These are phyloP conservation scores for Sitta europaea DNA, from an alignment of 2,113 vertebrate genomes.

Conservation along the genomic window DNA sequence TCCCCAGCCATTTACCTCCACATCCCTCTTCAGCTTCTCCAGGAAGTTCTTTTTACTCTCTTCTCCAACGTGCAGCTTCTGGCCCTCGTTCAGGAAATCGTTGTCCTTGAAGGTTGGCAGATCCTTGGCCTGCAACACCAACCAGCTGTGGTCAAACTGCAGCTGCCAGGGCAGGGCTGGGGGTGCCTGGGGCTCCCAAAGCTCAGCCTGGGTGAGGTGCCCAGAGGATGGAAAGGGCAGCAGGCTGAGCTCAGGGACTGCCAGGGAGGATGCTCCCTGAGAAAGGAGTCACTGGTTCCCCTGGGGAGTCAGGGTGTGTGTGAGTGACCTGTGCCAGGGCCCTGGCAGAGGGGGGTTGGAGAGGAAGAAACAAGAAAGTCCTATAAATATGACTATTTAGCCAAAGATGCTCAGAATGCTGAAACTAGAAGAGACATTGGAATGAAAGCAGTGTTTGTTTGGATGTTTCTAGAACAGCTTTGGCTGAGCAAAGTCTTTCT, in stretches of 20 bases:
- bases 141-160: not conserved
- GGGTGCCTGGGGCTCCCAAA: not conserved
- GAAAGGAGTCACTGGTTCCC: no score
- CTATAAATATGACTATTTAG: no score
- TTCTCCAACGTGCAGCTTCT: slow-evolving; percentile 90
- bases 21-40: slow-evolving; percentile 90
- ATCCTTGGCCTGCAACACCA: slow-evolving; percentile 84
- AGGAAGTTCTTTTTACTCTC: slow-evolving; percentile 94
- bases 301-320: no score
- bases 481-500: no score
- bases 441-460: no score
- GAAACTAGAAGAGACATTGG: no score
- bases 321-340: no score
- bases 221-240: not conserved
- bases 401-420: no score
- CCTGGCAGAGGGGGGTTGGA: no score
- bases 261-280: no score
- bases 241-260: not conserved
- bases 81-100: slow-evolving; percentile 93
- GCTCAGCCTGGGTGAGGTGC: rapidly evolving
- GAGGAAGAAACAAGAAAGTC: no score
- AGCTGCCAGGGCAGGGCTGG: not conserved
- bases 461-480: no score
- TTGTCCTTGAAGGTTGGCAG: slow-evolving; percentile 97
- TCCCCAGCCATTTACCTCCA: slow-evolving; percentile 77